Evolutionary conservation across 1,140 invertebrate species (phyloP).

Genomic region (Microvelia longipes): DNA sequence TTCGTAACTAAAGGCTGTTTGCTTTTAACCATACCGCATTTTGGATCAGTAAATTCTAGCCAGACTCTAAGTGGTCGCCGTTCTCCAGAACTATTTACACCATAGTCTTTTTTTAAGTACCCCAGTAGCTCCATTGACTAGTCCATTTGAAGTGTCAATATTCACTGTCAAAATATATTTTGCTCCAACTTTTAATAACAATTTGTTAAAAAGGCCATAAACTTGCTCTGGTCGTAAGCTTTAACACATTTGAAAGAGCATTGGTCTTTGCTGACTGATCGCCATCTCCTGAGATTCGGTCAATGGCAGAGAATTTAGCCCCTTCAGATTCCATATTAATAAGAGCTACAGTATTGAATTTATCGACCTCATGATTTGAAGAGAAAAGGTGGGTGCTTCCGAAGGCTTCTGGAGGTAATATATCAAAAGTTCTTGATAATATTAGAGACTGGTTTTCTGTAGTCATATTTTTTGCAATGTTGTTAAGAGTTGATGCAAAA

Average conservation of each 20-base stretch:
- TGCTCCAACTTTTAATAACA: background rate
- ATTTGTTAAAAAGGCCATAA: background rate
- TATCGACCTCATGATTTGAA: background rate
- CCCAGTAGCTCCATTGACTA: background rate
- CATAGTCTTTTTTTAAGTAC: background rate
- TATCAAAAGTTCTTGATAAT: background rate
- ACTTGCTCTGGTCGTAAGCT: background rate
- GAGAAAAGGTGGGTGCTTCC: background rate
- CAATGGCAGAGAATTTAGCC: background rate
- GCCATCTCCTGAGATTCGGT: background rate
- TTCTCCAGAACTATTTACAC: background rate
- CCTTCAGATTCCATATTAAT: background rate
- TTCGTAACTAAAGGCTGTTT: background rate
- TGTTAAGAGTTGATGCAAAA: background rate
- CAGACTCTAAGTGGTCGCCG: background rate
- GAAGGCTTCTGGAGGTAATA: background rate
- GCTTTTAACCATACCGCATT: background rate
- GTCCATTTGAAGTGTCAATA: background rate
- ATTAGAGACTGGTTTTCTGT: background rate
- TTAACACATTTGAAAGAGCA: background rate
- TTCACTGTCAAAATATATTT: background rate
- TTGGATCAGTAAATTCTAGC: background rate
- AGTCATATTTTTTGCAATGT: background rate
- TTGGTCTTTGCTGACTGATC: background rate
- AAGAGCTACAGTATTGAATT: background rate